phyloP scores from a whole-genome alignment of 2,113 vertebrate species.

The Phodopus roborovskii region DNA sequence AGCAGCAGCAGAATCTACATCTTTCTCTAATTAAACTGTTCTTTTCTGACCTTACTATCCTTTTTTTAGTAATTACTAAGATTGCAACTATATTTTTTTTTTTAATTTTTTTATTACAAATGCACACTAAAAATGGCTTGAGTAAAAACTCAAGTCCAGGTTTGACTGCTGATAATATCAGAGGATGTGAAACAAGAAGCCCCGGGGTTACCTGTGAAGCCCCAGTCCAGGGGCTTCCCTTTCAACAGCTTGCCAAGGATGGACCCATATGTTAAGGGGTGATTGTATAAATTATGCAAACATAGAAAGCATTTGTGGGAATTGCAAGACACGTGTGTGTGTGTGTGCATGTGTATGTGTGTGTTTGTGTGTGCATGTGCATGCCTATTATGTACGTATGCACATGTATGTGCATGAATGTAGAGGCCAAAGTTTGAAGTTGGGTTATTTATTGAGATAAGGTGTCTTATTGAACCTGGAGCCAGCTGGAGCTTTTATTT shows the following conservation, averaged over 20 bases:
- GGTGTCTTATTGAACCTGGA: background rate
- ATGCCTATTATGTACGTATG: too few relatives aligned
- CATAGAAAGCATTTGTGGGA: background rate
- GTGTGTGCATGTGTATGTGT: background rate
- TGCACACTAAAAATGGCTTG: constrained; percentile 30
- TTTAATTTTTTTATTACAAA: constrained; percentile 50
- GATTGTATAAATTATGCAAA: background rate
- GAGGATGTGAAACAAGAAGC: background rate
- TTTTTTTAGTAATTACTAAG: constrained; percentile 55
- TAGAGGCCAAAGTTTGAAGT: background rate
- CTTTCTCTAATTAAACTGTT: constrained; percentile 67
- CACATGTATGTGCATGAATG: background rate
- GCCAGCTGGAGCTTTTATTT: background rate
- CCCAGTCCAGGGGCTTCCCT: background rate
- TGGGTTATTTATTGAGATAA: background rate
- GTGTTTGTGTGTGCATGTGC: too few relatives aligned
- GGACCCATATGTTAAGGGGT: background rate
- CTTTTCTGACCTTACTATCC: constrained; percentile 48
- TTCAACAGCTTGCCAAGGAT: background rate
- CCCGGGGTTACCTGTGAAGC: background rate
- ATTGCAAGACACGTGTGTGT: background rate
- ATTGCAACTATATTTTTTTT: background rate
- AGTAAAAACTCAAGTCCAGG: background rate
- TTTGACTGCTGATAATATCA: background rate
- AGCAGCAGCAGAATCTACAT: constrained; percentile 30